Evolutionary conservation across 2,113 vertebrate genomes (phyloP), one percentile per base, ranked within the genome.

Genomic region (Casuarius casuarius): DNA sequence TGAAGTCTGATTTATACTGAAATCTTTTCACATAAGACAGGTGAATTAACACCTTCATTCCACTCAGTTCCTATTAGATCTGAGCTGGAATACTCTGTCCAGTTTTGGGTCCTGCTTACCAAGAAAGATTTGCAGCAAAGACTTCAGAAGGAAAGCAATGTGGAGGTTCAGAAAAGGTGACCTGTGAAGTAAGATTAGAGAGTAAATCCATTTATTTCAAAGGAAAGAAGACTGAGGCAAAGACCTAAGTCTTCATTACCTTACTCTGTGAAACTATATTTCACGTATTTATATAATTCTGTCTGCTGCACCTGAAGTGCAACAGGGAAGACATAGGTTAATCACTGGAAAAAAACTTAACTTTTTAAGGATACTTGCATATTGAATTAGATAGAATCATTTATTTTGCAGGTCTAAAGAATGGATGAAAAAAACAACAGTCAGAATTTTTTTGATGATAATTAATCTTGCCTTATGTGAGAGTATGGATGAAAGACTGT

Each of bases 1-100:
- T 28, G 84, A 63, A 76, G 59, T 46, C 22, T 19, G 35, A 46
- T 35, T 66, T 76, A 14, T 46, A 35, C 20, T 78, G n/a, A 25
- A 78, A 0, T 29, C 10, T 33, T 87, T 0, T 2, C 28, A 18
- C 1, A 0, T 6, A 46, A 81, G 62, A 70, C 71, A 33, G 29
- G 38, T 52, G 33, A 81, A 31, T 28, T 6, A 66, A 13, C 56
- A 16, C 38, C 49, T 59, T 28, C 4, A 31, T 25, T 66, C 76
- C 20, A 16, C 16, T 10, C 76, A 58, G 9, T 52, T 82, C 33
- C 82, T n/a, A 22, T 52, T 81, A 15, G 10, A 58, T 44, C 46
- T 46, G 48, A 76, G 42, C 70, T 71, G 44, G 61, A 86, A 66
- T 58, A 44, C 35, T 77, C n/a, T 71, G 1, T 52, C 28, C 29